Conservation (phyloP, 2,888 invertebrate species). For the Tolmerus cingulatus region DNA sequence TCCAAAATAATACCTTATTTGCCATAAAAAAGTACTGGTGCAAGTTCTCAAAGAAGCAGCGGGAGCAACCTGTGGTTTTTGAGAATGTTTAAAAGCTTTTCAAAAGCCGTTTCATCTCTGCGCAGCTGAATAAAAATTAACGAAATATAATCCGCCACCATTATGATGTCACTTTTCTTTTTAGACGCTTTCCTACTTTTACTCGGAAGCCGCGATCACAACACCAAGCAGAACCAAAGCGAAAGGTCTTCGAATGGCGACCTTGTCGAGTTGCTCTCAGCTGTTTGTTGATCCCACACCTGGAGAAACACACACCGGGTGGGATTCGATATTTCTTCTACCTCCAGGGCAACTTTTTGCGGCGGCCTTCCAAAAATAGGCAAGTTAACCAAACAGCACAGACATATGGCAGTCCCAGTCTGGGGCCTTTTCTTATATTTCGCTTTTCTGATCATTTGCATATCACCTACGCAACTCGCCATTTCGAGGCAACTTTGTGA, state of each 20-base stretch:
- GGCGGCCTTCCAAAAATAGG: conserved; percentile 25
- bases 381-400: neutral
- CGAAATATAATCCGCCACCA: neutral
- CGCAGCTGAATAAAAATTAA: neutral
- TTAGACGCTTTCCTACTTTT: neutral
- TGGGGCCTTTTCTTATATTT: neutral
- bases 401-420: neutral
- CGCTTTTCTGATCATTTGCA: conserved; percentile 19
- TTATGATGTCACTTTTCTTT: neutral
- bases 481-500: neutral
- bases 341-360: neutral
- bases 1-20: neutral
- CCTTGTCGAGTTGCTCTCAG: neutral
- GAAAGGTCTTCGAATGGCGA: neutral
- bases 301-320: neutral
- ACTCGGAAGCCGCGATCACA: neutral
- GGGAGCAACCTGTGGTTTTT: neutral
- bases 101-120: neutral
- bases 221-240: neutral
- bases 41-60: neutral
- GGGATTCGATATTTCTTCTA: neutral
- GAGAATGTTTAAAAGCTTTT: neutral
- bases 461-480: conserved; percentile 1
- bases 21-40: neutral
- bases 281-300: conserved; percentile 11